A percentile compares a stretch with the other conserved stretches of the same genome.
Conservation (phyloP, 2,797 vertebrate genomes). For the Micromesistius poutassou region DNA sequence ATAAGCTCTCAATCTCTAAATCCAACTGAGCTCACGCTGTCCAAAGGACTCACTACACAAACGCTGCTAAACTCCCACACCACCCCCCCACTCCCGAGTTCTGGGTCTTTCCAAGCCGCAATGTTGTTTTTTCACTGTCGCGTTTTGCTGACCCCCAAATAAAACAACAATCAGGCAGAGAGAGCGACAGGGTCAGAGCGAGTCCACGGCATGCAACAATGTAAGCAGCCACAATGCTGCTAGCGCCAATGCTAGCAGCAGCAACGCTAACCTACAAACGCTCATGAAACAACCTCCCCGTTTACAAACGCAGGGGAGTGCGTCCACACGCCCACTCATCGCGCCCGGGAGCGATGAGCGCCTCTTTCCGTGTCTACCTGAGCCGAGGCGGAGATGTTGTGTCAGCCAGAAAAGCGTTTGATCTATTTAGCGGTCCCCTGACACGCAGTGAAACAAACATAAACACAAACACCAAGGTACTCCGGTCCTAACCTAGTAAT, state of each 20-base stretch:
- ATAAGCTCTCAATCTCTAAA: slow-evolving; percentile 72
- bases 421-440: not conserved
- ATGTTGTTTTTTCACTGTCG: slow-evolving; percentile 61
- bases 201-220: not conserved
- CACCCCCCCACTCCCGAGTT: slow-evolving; percentile 45
- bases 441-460: not conserved
- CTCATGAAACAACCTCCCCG: not conserved
- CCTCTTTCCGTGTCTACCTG: not conserved
- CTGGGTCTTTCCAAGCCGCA: slow-evolving; percentile 63
- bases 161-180: slow-evolving; percentile 68
- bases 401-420: not conserved
- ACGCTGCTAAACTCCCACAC: slow-evolving; percentile 10
- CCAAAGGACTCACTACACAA: slow-evolving; percentile 62
- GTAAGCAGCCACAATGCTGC: not conserved
- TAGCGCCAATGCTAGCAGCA: not conserved
- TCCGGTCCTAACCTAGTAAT: not conserved
- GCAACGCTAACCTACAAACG: not conserved
- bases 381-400: not conserved
- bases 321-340: not conserved
- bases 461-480: not conserved
- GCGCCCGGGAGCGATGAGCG: not conserved
- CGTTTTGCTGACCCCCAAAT: slow-evolving; percentile 70
- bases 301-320: not conserved
- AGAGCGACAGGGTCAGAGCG: slow-evolving; percentile 25
- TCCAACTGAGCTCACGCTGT: slow-evolving; percentile 63